These are phyloP conservation scores for Spea hammondii DNA, from an alignment of 2,797 vertebrate genomes.

Conservation along the genomic window DNA sequence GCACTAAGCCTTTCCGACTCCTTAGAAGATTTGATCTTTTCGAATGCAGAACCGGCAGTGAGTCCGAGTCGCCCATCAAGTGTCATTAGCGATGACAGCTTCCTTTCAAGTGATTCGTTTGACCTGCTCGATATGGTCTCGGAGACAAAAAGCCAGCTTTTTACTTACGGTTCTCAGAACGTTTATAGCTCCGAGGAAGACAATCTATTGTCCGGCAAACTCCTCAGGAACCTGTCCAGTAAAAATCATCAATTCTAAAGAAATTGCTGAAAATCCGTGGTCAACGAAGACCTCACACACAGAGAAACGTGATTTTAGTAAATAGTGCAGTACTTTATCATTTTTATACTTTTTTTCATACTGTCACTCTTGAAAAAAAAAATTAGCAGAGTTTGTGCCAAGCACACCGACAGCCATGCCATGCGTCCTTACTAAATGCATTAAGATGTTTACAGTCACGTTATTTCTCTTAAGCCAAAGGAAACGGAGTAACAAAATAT, in stretches of 20 bases:
- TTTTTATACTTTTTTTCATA: too few species aligned
- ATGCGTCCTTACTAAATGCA: too few species aligned
- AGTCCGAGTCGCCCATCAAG: constrained; percentile 71
- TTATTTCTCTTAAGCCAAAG: constrained; percentile 8
- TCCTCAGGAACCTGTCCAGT: not conserved
- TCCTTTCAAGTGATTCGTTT: constrained; percentile 75
- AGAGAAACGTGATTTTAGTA: not conserved
- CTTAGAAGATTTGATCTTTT: constrained; percentile 62
- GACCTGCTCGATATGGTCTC: constrained; percentile 70
- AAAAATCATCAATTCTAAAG: constrained; percentile 5
- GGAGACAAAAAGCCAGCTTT: constrained; percentile 61
- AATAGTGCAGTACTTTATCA: not conserved
- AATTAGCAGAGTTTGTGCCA: too few species aligned
- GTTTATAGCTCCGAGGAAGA: constrained; percentile 65
- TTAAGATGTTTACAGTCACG: not conserved
- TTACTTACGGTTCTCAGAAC: constrained; percentile 56
- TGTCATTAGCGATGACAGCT: constrained; percentile 75
- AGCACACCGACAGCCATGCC: too few species aligned
- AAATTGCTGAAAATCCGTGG: not conserved
- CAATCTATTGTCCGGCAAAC: constrained; percentile 33
- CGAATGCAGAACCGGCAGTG: constrained; percentile 44
- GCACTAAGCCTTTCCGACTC: constrained; percentile 58
- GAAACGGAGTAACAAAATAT: constrained; percentile 39
- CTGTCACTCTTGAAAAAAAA: too few species aligned
- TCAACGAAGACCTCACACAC: not conserved